These are phyloP conservation scores for Fregata magnificens DNA, from an alignment of 2,113 vertebrate genomes.

Conservation along the genomic window DNA sequence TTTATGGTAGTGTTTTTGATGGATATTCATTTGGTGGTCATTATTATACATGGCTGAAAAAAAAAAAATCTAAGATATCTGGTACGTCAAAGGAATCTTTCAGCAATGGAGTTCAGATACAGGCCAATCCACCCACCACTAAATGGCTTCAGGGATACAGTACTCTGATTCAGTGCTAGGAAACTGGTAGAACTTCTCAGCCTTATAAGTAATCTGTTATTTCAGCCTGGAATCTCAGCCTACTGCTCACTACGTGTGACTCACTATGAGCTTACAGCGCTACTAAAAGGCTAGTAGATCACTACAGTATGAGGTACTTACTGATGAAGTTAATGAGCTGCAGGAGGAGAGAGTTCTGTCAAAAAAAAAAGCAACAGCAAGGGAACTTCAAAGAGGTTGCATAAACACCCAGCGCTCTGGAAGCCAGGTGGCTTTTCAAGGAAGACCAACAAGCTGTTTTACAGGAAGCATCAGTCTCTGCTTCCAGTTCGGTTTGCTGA, in stretches of 20 bases:
- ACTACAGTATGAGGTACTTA: fast-evolving
- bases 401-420: background rate
- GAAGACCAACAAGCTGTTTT: background rate
- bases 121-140: background rate
- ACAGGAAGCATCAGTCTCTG: background rate
- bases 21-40: background rate
- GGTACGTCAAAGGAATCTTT: background rate
- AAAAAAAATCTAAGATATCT: background rate
- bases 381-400: background rate
- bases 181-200: background rate
- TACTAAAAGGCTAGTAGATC: background rate
- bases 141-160: background rate
- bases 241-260: background rate
- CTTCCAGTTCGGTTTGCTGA: background rate
- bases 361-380: background rate
- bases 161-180: background rate
- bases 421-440: background rate
- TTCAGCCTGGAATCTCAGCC: background rate
- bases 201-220: background rate
- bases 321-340: background rate
- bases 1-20: background rate
- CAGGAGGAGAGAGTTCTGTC: background rate
- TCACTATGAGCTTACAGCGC: background rate
- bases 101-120: background rate
- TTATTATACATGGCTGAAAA: background rate